These are phyloP conservation scores for Brachionus angularis DNA, from an alignment of 1,140 invertebrate species.

Conservation along the genomic window DNA sequence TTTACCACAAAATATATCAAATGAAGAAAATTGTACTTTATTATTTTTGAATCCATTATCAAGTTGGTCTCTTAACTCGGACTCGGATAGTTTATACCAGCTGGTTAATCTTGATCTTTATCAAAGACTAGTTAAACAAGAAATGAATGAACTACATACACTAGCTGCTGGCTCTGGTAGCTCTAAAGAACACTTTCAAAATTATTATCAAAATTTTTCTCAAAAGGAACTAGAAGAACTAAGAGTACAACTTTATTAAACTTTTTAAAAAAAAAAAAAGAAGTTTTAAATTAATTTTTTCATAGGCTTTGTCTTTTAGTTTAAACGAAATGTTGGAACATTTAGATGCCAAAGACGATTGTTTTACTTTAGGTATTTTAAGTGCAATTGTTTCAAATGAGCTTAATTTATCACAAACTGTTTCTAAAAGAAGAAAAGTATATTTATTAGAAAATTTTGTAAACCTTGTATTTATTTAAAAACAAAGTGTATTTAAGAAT, in stretches of 20 bases:
- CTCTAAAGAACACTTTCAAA: constrained; percentile 8
- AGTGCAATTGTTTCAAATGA: constrained; percentile 30
- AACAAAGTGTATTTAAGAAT: constrained; percentile 15
- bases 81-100: background rate
- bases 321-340: constrained; percentile 37
- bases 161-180: background rate
- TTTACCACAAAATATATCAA: background rate
- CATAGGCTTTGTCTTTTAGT: background rate
- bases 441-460: background rate
- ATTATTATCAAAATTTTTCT: background rate
- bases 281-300: background rate
- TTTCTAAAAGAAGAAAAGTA: constrained; percentile 35
- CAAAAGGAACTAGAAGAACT: background rate
- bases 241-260: background rate
- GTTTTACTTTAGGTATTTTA: constrained; percentile 19
- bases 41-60: constrained; percentile 36
- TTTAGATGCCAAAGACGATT: constrained; percentile 42
- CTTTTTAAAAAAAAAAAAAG: background rate
- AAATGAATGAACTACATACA: background rate
- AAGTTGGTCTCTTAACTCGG: constrained; percentile 4
- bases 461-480: background rate
- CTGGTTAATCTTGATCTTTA: constrained; percentile 14
- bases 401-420: background rate
- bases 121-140: constrained; percentile 17
- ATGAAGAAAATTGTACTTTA: background rate